These are phyloP conservation scores for Dolichoris vasculosae DNA, from an alignment of 1,140 invertebrate genomes.

Conservation along the genomic window DNA sequence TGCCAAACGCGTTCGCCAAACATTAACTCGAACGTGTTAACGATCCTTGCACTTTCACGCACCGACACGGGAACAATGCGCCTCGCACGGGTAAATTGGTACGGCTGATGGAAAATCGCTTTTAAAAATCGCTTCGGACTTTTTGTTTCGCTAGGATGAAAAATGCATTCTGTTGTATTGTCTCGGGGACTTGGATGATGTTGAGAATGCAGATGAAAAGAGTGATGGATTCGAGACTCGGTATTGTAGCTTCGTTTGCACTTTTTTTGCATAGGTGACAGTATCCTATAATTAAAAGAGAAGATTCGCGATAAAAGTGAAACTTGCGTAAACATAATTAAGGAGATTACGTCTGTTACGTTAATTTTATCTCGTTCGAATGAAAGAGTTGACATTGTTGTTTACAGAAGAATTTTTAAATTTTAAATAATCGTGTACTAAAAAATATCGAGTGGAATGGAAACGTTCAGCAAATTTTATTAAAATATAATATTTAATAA, in stretches of 20 bases:
- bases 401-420: too few species aligned
- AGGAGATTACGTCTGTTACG: background rate
- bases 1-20: background rate
- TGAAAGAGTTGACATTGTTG: too few species aligned
- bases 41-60: background rate
- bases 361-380: too few species aligned
- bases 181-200: background rate
- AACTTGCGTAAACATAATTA: background rate
- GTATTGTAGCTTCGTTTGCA: background rate
- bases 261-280: background rate
- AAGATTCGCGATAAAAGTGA: background rate
- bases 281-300: background rate
- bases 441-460: too few species aligned
- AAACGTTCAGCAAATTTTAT: too few species aligned
- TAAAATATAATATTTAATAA: too few species aligned
- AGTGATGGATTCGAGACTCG: background rate
- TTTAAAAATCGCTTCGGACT: background rate
- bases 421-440: too few species aligned
- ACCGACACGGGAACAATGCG: background rate
- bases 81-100: background rate
- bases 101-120: conserved; percentile 18
- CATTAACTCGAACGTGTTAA: conserved; percentile 29
- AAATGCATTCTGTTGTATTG: background rate
- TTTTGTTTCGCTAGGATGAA: background rate
- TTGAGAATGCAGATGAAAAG: background rate